Evolutionary conservation across 2,888 invertebrate species (phyloP).

Genomic region (Eupsilia transversa): DNA sequence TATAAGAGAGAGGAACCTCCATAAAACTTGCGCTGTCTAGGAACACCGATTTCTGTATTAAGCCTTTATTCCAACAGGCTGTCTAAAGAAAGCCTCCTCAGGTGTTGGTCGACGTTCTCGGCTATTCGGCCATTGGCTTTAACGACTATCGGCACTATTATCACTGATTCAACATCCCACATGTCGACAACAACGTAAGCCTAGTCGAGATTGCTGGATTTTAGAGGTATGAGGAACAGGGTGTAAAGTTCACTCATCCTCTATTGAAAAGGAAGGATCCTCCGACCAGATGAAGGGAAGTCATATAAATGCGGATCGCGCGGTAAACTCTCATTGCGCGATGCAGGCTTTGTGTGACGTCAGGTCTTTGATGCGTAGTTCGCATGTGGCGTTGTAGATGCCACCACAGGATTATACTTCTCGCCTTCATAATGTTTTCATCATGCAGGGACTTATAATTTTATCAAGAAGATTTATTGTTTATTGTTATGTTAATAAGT

Average conservation of each 20-base stretch:
- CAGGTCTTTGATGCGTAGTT: no score
- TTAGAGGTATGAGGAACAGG: no score
- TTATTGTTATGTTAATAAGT: not conserved
- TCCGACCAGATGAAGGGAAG: no score
- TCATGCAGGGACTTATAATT: not conserved
- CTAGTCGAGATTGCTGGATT: not conserved
- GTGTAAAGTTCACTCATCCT: no score
- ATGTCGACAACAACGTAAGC: not conserved
- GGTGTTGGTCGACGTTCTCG: not conserved
- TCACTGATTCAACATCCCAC: not conserved
- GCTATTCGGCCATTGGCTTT: constrained; percentile 14
- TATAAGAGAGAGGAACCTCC: no score
- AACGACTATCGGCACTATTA: not conserved
- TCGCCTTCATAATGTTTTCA: not conserved
- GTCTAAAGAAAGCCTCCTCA: not conserved
- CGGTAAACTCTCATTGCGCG: no score
- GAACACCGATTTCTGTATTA: not conserved
- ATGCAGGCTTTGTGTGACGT: no score
- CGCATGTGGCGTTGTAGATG: no score
- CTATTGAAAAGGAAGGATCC: no score
- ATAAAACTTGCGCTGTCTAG: not conserved
- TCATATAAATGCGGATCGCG: no score
- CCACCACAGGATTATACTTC: no score
- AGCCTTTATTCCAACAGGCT: not conserved
- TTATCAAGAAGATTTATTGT: not conserved